phyloP scores from a whole-genome alignment of 37 sponge, comb jelly and placozoan species.

The Mnemiopsis leidyi region DNA sequence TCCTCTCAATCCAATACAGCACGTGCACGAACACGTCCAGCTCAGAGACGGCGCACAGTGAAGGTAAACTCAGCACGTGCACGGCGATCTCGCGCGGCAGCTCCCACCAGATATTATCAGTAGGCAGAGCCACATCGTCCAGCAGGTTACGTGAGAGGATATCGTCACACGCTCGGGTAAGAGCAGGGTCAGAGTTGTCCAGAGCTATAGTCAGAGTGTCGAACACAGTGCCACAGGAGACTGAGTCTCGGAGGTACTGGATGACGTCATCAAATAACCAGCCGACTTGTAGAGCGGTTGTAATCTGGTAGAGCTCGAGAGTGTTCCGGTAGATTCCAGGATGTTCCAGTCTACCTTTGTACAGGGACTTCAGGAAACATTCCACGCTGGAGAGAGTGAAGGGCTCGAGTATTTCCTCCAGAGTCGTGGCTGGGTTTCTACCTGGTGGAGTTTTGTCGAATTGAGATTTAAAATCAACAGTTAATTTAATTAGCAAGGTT shows the following conservation, averaged over 20 bases:
- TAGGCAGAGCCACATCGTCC: neutral
- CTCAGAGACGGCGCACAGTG: slow-evolving; percentile 18
- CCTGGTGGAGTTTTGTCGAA: too few relatives aligned
- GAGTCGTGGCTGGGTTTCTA: neutral
- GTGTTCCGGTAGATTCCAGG: neutral
- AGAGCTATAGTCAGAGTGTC: neutral
- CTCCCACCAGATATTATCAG: slow-evolving; percentile 41
- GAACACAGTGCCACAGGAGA: neutral
- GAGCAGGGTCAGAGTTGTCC: neutral
- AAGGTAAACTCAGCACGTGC: slow-evolving; percentile 27
- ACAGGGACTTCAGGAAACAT: neutral
- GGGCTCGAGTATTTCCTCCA: neutral
- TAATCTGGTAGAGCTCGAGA: neutral
- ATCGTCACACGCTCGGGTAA: slow-evolving; percentile 10
- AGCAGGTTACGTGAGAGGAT: slow-evolving; percentile 12
- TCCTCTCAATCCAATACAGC: slow-evolving; percentile 63
- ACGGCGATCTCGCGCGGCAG: neutral
- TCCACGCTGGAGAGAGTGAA: neutral
- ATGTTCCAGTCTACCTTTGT: neutral
- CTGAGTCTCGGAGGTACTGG: neutral
- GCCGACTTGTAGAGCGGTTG: neutral
- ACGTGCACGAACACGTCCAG: slow-evolving; percentile 63
- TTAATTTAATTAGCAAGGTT: too few relatives aligned
- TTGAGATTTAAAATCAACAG: too few relatives aligned
- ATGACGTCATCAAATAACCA: slow-evolving; percentile 15